A percentile compares a stretch with the other conserved stretches of the same genome.
Conservation (phyloP, 2,888 invertebrate species). For the Arge pagana region DNA sequence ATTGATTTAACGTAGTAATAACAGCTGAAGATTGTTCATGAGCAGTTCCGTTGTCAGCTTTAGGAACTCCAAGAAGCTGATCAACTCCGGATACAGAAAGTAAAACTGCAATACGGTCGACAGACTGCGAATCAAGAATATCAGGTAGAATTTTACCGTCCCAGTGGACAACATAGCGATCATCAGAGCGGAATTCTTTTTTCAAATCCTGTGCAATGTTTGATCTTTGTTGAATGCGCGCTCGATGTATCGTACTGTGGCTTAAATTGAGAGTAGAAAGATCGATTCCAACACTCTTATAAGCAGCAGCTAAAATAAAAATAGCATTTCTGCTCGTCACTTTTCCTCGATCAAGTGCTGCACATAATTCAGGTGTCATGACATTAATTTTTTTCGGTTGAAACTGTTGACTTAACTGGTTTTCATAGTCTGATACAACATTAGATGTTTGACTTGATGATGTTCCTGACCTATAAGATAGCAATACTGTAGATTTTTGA, state of each 20-base stretch:
- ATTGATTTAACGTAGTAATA: conserved; percentile 10
- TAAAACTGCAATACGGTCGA: conserved; percentile 23
- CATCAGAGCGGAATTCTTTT: conserved; percentile 24
- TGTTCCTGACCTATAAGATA: conserved; percentile 10
- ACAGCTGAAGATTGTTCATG: conserved; percentile 14
- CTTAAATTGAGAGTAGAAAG: conserved; percentile 23
- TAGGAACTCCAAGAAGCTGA: conserved; percentile 18
- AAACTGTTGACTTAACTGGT: conserved; percentile 6
- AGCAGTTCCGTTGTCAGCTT: conserved; percentile 4
- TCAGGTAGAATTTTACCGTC: conserved; percentile 28
- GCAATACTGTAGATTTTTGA: conserved; percentile 14
- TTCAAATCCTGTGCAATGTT: conserved; percentile 26
- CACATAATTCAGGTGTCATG: conserved; percentile 22
- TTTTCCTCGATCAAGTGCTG: conserved; percentile 26
- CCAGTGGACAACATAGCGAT: conserved; percentile 28
- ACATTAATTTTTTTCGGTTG: conserved; percentile 17
- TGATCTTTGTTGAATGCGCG: conserved; percentile 21
- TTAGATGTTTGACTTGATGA: conserved; percentile 13
- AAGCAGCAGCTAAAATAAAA: conserved; percentile 22
- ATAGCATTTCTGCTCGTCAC: conserved; percentile 26
- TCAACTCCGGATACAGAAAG: conserved; percentile 14
- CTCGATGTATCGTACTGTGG: conserved; percentile 27
- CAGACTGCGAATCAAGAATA: conserved; percentile 19
- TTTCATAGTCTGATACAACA: conserved; percentile 14
- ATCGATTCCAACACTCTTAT: conserved; percentile 19